A percentile compares a stretch with the other conserved stretches of the same genome.
phyloP scores from a whole-genome alignment of 2,888 invertebrate species.

The Herminia tarsipennalis region DNA sequence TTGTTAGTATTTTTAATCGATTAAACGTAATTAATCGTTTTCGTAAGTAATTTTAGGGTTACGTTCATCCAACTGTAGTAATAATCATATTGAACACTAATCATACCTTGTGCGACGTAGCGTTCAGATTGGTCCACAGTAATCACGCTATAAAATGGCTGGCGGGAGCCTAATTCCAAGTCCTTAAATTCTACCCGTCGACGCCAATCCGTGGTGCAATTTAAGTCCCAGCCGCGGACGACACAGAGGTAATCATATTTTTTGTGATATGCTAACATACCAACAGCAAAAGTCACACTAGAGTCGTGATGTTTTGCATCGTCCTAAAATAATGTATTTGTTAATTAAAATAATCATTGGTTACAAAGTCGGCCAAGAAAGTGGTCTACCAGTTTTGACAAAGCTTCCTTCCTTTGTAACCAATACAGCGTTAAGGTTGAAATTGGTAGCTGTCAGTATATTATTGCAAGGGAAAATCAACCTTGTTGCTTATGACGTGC shows the following conservation, averaged over 20 bases:
- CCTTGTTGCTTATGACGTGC: too few relatives aligned
- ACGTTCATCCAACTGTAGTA: too few relatives aligned
- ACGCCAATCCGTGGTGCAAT: conserved; percentile 86
- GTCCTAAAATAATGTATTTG: conserved; percentile 7
- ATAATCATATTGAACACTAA: too few relatives aligned
- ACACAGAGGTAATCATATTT: conserved; percentile 88
- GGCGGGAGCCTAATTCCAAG: conserved; percentile 78
- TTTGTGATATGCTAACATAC: conserved; percentile 89
- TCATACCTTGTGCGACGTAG: conserved; percentile 88
- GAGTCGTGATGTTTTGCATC: conserved; percentile 38
- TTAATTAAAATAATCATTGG: too few relatives aligned
- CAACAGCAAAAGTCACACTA: conserved; percentile 86
- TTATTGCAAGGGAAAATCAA: too few relatives aligned
- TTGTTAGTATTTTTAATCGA: too few relatives aligned
- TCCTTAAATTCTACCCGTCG: conserved; percentile 75
- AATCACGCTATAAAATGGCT: conserved; percentile 90
- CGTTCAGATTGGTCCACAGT: conserved; percentile 88
- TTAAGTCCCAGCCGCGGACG: conserved; percentile 89
- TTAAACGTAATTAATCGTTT: not conserved
- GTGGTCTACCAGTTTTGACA: too few relatives aligned
- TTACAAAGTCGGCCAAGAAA: too few relatives aligned
- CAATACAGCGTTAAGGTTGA: too few relatives aligned
- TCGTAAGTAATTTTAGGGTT: too few relatives aligned
- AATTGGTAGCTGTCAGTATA: too few relatives aligned
- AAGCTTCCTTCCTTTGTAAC: too few relatives aligned